Base-by-base conservation (phyloP, 92 coral and sea anemone genomes). In the Virgularia gustaviana region DNA sequence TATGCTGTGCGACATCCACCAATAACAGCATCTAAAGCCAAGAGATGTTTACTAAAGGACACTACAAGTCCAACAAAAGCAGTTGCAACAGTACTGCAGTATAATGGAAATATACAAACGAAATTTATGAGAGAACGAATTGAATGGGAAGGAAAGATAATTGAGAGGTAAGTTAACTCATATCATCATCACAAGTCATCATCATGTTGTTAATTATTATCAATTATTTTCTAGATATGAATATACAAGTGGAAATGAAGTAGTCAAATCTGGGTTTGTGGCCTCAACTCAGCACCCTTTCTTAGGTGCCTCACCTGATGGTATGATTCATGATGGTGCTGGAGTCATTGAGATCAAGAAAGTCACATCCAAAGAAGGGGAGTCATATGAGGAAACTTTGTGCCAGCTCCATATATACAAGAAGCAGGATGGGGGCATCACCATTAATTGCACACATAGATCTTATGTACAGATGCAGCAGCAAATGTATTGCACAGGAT, bases 261-360 rank as follows among this genome's bases (percentile, higher is more conserved):
- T 66, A 4, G 9, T 30, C 10, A 66, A n/a, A 35, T 66, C 63
- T 36, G 73, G 73, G 1, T 39, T 66, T 2, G 61, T 41, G 18
- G 44, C 44, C 38, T 64, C 72, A 33, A 64, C 61, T 31, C 33
- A 19, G 4, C 72, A 64, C 38, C 72, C 18, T 13, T 64, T 64
- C 10, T n/a, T 64, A 22, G 72, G 72, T 15, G 72, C 72, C 13
- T 64, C 63, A 11, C 72, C 73, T 18, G 73, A 66, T 41, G 73
- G 73, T 35, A 13, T 11, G 22, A 66, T 66, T 37, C 73, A 68
- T 45, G 16, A 68, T 44, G 75, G n/a, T n/a, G n/a, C n/a, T n/a
- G n/a, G n/a, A n/a, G n/a, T n/a, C n/a, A n/a, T n/a, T n/a, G n/a
- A n/a, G n/a, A n/a, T n/a, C n/a, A n/a, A n/a, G n/a, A n/a, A n/a